These are phyloP conservation scores for Enoplosus armatus DNA, from an alignment of 2,797 vertebrate species.

Conservation along the genomic window DNA sequence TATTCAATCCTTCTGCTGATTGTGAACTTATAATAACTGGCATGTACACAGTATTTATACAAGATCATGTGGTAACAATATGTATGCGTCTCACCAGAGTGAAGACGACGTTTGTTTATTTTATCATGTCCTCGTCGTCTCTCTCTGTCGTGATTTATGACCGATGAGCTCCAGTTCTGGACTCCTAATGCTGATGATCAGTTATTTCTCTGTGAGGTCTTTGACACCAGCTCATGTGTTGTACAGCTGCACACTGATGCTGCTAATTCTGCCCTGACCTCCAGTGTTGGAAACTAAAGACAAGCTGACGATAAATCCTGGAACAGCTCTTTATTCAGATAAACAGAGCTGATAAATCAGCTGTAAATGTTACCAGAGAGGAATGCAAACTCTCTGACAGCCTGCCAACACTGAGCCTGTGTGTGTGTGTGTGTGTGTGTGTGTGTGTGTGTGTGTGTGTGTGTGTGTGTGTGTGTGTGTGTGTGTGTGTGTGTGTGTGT, in stretches of 20 bases:
- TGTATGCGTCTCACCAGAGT: too few relatives aligned
- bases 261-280: background rate
- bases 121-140: too few relatives aligned
- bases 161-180: too few relatives aligned
- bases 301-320: background rate
- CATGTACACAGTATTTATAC: too few relatives aligned
- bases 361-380: background rate
- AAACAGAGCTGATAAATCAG: background rate
- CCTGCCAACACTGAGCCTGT: background rate
- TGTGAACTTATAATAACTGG: too few relatives aligned
- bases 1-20: too few relatives aligned
- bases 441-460: conserved; percentile 20
- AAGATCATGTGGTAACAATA: too few relatives aligned
- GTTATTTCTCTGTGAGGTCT: too few relatives aligned
- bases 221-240: too few relatives aligned
- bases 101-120: too few relatives aligned
- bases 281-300: background rate
- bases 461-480: conserved; percentile 13
- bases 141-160: too few relatives aligned
- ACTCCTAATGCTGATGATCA: too few relatives aligned
- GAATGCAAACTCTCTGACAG: conserved; percentile 8
- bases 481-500: conserved; percentile 8
- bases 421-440: conserved; percentile 15
- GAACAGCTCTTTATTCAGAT: background rate
- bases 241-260: background rate